Evolutionary conservation across 2,797 vertebrate species (phyloP).

Genomic region (Pterois miles): DNA sequence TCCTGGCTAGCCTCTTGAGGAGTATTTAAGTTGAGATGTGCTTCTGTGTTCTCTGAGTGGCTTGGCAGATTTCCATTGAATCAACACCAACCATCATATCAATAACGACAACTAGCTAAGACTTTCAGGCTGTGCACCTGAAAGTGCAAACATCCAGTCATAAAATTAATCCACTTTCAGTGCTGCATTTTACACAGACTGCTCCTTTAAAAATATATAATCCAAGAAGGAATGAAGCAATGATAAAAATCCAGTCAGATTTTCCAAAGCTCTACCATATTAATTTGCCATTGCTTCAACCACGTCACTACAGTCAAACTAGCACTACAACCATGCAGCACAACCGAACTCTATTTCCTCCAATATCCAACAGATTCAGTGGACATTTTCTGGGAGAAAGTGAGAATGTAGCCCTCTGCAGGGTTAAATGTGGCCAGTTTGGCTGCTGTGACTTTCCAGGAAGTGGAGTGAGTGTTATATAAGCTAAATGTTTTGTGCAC

Average conservation of each 20-base stretch:
- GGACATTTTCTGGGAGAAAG: neutral
- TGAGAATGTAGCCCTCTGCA: neutral
- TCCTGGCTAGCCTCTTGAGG: no score
- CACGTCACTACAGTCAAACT: neutral
- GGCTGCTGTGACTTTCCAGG: slow-evolving; percentile 48
- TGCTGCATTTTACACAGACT: neutral
- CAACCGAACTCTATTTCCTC: neutral
- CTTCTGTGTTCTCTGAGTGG: neutral
- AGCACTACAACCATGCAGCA: neutral
- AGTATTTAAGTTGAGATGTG: neutral
- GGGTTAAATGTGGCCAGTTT: slow-evolving; percentile 36
- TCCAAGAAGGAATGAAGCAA: neutral
- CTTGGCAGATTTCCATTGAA: neutral
- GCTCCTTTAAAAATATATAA: neutral
- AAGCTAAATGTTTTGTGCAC: slow-evolving; percentile 49
- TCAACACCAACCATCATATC: neutral
- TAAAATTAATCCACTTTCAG: no score
- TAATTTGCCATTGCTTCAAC: neutral
- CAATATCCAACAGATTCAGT: neutral
- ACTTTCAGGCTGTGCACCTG: neutral
- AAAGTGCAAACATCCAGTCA: neutral
- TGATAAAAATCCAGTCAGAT: neutral
- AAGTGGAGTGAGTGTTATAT: slow-evolving; percentile 49
- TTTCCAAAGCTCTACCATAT: neutral
- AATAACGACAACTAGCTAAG: neutral